Conservation (phyloP, 2,113 vertebrate species). For the Otocyon megalotis region DNA sequence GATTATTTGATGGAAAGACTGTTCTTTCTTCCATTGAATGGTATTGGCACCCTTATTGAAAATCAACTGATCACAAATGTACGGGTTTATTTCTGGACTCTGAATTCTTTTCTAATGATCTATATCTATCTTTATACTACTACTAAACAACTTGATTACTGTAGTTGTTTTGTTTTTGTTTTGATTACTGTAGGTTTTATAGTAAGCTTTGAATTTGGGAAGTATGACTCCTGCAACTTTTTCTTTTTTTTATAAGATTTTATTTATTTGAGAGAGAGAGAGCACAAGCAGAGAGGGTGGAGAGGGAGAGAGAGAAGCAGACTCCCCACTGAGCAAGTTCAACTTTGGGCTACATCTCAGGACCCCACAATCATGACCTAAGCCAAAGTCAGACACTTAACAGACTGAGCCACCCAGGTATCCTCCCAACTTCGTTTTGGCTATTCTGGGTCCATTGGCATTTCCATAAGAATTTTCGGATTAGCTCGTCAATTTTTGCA, state of each 20-base stretch:
- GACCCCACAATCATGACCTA: not conserved
- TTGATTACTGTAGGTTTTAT: not conserved
- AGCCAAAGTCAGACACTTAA: not conserved
- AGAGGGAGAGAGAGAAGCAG: not conserved
- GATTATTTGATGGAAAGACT: not conserved
- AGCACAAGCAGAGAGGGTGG: not conserved
- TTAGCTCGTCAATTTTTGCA: not conserved
- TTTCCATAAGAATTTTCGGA: constrained; percentile 32
- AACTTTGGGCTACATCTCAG: not conserved
- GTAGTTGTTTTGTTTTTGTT: not conserved
- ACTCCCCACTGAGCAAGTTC: not conserved
- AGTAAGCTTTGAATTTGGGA: constrained; percentile 12
- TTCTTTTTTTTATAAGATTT: not conserved
- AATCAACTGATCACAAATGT: not conserved
- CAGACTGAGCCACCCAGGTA: not conserved
- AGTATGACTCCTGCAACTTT: not conserved
- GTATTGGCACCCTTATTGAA: not conserved
- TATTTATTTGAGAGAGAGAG: not conserved
- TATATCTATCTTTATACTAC: not conserved
- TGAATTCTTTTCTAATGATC: constrained; percentile 34
- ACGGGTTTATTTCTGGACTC: constrained; percentile 36
- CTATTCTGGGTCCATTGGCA: not conserved
- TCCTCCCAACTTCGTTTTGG: not conserved
- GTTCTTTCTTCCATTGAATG: not conserved
- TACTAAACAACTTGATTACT: not conserved